Base-by-base conservation (phyloP, 23 tunicate genomes). In the Styela plicata region DNA sequence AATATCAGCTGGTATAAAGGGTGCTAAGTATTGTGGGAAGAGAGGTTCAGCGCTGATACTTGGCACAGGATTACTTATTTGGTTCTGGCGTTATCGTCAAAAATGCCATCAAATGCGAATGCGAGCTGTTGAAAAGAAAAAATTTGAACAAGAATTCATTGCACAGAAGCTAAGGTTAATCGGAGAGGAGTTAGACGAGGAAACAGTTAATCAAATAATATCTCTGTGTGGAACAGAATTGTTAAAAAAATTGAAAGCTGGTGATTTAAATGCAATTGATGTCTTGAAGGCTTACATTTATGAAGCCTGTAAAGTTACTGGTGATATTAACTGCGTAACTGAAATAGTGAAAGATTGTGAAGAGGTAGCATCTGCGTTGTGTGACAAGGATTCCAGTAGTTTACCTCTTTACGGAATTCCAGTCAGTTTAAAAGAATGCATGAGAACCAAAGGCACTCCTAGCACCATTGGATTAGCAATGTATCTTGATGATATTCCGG, bases 391-490 rank as follows among this genome's bases (percentile, higher is more conserved):
- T 2, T 25, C 83, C 33, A 27, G 19, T 10, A 29, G 64, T 19
- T 2, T 65, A n/a, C 64, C 32, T 31, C 78, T 90, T 63, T 90
- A 52, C 82, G 96, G 88, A 5, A 61, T 90, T 65, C 96, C 96
- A 19, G 89, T 90, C 23, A 90, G 96, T 69, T 23, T 90, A 24
- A 90, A 90, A 77, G 96, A 85, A 82, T 44, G 79, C 24, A 34
- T 90, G 29, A 70, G 75, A 36, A 77, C 73, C 66, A 75, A 88
- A 87, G 94, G 88, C 18, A 84, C 62, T 65, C 86, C 83, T 21
- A 36, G 82, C 23, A 89, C 88, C 13, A 34, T 63, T 34, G 94
- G 94, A 16, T 27, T 89, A 33, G 74, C 37, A 26, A 35, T 52
- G 24, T 2, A 36, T 31, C 80, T 80, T 24, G 78, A 74, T 34